Evolutionary conservation across 2,797 vertebrate genomes (phyloP).

Genomic region (Todus mexicanus): DNA sequence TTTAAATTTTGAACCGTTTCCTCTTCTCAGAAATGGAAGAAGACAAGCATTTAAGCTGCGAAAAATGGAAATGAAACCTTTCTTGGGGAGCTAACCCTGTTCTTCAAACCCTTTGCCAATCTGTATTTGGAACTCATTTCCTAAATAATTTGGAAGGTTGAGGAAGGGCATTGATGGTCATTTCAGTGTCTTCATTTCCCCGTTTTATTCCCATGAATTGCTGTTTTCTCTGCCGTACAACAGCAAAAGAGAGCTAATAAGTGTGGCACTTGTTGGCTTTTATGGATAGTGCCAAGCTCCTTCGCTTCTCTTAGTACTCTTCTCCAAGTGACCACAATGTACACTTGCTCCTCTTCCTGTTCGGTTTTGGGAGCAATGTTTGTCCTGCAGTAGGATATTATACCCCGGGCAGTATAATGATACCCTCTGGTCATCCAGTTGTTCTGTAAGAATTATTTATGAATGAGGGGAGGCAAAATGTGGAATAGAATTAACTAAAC

Average conservation of each 20-base stretch:
- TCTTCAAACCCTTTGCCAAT: slow-evolving; percentile 3
- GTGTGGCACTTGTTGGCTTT: slow-evolving; percentile 40
- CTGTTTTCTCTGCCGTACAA: slow-evolving; percentile 15
- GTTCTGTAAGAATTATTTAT: neutral
- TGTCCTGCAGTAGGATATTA: neutral
- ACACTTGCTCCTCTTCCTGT: slow-evolving; percentile 22
- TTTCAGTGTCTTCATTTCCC: slow-evolving; percentile 28
- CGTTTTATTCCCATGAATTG: slow-evolving; percentile 39
- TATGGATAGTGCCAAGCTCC: neutral
- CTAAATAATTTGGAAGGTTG: slow-evolving; percentile 28
- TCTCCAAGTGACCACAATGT: neutral
- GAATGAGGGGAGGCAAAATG: neutral
- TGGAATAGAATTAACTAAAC: neutral
- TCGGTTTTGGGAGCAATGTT: slow-evolving; percentile 13
- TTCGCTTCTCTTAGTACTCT: neutral
- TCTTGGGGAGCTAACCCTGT: slow-evolving; percentile 21
- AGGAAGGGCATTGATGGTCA: slow-evolving; percentile 29
- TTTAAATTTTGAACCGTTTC: slow-evolving; percentile 34
- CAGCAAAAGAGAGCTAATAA: slow-evolving; percentile 19
- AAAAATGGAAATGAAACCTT: slow-evolving; percentile 49
- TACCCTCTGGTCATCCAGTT: neutral
- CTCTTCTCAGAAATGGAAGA: slow-evolving; percentile 40
- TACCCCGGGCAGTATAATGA: neutral
- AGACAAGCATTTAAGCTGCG: slow-evolving; percentile 19
- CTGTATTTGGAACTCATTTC: slow-evolving; percentile 25